Percentiles rank a stretch among this genome's conserved stretches.
phyloP scores from a whole-genome alignment of 2,888 invertebrate genomes.

The Sialis fuliginosa region DNA sequence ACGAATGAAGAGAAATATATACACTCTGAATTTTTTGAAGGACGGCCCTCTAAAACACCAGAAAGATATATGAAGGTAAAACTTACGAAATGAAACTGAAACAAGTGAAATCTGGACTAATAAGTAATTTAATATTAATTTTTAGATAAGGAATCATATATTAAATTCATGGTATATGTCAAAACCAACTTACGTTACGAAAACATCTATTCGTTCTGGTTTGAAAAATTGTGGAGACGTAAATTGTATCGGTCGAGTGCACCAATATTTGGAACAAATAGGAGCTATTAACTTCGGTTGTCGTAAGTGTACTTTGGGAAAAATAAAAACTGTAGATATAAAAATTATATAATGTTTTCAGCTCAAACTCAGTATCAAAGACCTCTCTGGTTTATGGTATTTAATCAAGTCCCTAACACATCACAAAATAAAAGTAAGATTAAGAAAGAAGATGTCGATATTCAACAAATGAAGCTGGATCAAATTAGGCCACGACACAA shows the following conservation, averaged over 20 bases:
- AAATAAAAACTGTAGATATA: background rate
- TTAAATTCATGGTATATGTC: constrained; percentile 31
- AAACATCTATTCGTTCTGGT: constrained; percentile 35
- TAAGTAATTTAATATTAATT: constrained; percentile 7
- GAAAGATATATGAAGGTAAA: constrained; percentile 32
- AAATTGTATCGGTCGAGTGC: constrained; percentile 38
- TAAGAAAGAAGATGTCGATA: too few relatives aligned
- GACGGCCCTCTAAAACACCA: constrained; percentile 32
- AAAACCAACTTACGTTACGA: constrained; percentile 37
- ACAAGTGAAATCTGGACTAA: background rate
- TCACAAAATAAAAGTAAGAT: too few relatives aligned
- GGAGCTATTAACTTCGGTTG: constrained; percentile 46
- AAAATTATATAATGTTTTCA: too few relatives aligned
- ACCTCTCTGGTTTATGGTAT: background rate
- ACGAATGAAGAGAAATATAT: constrained; percentile 33
- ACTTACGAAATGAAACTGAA: background rate
- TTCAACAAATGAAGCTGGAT: background rate
- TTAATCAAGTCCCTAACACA: too few relatives aligned
- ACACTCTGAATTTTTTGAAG: constrained; percentile 37
- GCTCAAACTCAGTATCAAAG: background rate
- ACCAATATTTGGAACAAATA: constrained; percentile 38
- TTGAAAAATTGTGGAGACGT: constrained; percentile 43
- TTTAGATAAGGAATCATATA: constrained; percentile 37
- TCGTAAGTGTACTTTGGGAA: constrained; percentile 21
- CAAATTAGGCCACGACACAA: background rate